Evolutionary conservation across 1,140 invertebrate species (phyloP).

Genomic region (Samia ricini): DNA sequence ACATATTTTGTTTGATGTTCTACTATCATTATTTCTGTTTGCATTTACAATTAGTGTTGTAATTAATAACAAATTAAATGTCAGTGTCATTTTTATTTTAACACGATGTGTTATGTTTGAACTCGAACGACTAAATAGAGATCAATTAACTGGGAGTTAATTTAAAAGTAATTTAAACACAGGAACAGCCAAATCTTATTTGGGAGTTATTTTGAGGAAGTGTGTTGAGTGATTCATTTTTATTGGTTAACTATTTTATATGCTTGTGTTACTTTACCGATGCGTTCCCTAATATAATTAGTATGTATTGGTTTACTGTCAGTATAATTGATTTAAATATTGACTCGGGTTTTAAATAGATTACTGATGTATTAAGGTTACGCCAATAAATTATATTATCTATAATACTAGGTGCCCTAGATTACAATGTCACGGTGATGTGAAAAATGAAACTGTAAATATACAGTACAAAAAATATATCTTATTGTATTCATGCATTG

Average conservation of each 20-base stretch:
- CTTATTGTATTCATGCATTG: too few species aligned
- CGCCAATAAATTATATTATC: not conserved
- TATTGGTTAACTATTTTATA: slow-evolving; percentile 13
- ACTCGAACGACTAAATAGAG: slow-evolving; percentile 27
- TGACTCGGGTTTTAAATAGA: not conserved
- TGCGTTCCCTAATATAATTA: not conserved
- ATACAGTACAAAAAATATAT: not conserved
- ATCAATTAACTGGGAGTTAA: slow-evolving; percentile 31
- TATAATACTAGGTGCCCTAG: not conserved
- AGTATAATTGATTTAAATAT: not conserved
- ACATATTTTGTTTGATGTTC: slow-evolving; percentile 10
- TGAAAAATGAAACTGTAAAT: not conserved
- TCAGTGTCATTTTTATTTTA: slow-evolving; percentile 26
- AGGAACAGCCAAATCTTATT: slow-evolving; percentile 20
- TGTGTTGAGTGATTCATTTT: slow-evolving; percentile 24
- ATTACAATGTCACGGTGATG: not conserved
- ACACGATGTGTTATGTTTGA: slow-evolving; percentile 31
- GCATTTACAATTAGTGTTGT: not conserved
- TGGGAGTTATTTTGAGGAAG: slow-evolving; percentile 14
- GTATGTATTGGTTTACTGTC: not conserved
- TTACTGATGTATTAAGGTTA: not conserved
- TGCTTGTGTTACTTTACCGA: not conserved
- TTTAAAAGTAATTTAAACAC: slow-evolving; percentile 25
- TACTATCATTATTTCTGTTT: not conserved
- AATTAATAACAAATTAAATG: slow-evolving; percentile 17